Conservation (phyloP, 2,888 invertebrate species). For the Eupithecia centaureata region DNA sequence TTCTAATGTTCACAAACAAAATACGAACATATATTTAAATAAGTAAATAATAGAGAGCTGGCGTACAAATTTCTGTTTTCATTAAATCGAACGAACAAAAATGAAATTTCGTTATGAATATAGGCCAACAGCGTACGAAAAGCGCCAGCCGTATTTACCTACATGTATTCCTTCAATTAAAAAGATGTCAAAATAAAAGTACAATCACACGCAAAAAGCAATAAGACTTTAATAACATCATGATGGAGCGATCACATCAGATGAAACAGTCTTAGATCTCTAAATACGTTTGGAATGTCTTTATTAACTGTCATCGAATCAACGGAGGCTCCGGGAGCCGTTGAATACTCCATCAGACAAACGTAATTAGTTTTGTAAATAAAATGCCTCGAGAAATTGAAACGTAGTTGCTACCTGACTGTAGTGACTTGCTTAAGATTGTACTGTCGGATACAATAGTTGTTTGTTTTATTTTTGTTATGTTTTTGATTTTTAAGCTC, state of each 20-base stretch:
- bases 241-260: conserved; percentile 66
- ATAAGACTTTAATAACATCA: conserved; percentile 62
- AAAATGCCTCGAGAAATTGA: conserved; percentile 83
- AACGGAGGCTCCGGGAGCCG: conserved; percentile 74
- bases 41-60: too few relatives aligned
- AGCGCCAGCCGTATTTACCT: too few relatives aligned
- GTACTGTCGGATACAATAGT: conserved; percentile 58
- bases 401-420: conserved; percentile 77
- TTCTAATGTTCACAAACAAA: conserved; percentile 50
- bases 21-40: too few relatives aligned
- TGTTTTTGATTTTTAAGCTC: background rate
- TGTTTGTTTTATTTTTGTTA: conserved; percentile 27
- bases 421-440: conserved; percentile 76
- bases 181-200: conserved; percentile 48
- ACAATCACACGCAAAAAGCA: conserved; percentile 55
- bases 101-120: too few relatives aligned
- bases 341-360: conserved; percentile 81
- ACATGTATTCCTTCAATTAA: background rate
- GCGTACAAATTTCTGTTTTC: too few relatives aligned
- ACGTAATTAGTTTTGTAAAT: conserved; percentile 84
- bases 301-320: conserved; percentile 82
- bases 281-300: conserved; percentile 79
- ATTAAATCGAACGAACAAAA: too few relatives aligned
- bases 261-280: conserved; percentile 67
- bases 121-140: too few relatives aligned